Evolutionary conservation across 2,888 invertebrate species (phyloP), one percentile per base, ranked within the genome.

Genomic region (Doris montereyensis): DNA sequence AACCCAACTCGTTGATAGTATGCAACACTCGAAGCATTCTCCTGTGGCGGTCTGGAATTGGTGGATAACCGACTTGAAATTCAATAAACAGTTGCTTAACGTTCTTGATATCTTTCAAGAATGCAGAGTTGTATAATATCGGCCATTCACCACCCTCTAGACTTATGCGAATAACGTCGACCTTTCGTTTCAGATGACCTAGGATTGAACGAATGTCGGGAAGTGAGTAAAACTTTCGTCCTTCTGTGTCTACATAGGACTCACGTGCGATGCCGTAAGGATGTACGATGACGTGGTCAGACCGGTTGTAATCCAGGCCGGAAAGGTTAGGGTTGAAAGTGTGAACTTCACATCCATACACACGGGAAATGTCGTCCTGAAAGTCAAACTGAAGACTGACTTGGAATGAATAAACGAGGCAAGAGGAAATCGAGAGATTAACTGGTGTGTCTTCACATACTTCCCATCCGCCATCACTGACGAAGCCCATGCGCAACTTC

Each of bases 391-490:
- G 2, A 17, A 57, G 57, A 1, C n/a, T 21, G 34, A 52, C 21
- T 5, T n/a, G 52, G 34, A 78, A 78, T 1, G 78, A 78, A 30
- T 78, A 78, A 21, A 78, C 68, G 32, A 78, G 34, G 32, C 74
- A 74, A n/a, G 41, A 65, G 4, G 65, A 68, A 17, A 3, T 0
- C 21, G 34, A 67, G 21, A 68, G 78, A 17, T 74, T 26, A n/a
- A 78, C 67, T 1, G 17, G 32, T n/a, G 65, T 67, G 41, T 78
- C 78, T n/a, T 78, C 78, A 57, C 78, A 78, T 8, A 78, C 65
- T 57, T 78, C 78, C 78, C 78, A 78, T 1, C 68, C 78, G 24
- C 74, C 78, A 13, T 74, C 78, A 17, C 30, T 28, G 4, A 78
- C 3, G 3, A 28, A n/a, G 8, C 78, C 74, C 78, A 78, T 78